Evolutionary conservation across 2,113 vertebrate species (phyloP).

Genomic region (Prunella himalayana): DNA sequence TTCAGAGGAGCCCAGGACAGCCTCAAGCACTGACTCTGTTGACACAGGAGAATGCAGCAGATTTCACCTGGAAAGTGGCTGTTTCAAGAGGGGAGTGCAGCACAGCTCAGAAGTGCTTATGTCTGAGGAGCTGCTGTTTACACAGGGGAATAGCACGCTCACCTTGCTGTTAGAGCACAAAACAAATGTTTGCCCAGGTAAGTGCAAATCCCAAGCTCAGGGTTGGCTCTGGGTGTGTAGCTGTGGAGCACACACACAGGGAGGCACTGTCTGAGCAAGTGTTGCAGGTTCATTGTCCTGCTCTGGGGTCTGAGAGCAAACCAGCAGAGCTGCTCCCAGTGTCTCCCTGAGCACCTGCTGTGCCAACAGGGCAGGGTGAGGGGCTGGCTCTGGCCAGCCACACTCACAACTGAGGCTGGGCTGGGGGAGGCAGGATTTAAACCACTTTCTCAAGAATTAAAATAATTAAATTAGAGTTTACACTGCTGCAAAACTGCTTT

Average conservation of each 20-base stretch:
- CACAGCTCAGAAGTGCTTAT: background rate
- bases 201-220: background rate
- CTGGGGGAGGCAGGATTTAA: background rate
- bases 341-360: background rate
- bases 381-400: background rate
- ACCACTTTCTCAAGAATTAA: background rate
- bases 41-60: background rate
- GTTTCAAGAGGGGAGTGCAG: background rate
- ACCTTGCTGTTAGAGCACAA: background rate
- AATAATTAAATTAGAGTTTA: background rate
- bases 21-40: background rate
- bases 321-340: background rate
- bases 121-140: background rate
- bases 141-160: background rate
- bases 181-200: constrained; percentile 50
- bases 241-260: background rate
- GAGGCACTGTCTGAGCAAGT: background rate
- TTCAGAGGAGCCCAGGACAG: background rate
- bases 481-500: background rate
- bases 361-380: fast-evolving
- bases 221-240: background rate
- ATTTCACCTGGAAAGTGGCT: background rate
- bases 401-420: background rate
- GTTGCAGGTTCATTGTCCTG: background rate
- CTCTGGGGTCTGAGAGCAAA: background rate